Conservation (phyloP, 64 coral and sea anemone species). For the Actinia equina region DNA sequence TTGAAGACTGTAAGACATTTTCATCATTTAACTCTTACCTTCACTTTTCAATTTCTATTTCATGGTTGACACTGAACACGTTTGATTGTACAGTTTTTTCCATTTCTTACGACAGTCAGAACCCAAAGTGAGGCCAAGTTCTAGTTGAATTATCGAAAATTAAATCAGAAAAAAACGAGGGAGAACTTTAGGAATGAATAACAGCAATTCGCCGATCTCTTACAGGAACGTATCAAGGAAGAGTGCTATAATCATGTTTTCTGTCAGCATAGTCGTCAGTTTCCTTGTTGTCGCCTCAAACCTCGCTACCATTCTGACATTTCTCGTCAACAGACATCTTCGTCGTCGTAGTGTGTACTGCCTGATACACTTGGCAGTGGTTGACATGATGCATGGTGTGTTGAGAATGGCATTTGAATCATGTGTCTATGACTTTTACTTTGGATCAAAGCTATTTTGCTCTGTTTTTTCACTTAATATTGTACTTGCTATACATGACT, state of each 20-base stretch:
- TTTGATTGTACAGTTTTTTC: too few relatives aligned
- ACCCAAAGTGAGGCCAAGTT: too few relatives aligned
- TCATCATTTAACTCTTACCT: too few relatives aligned
- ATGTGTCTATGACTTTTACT: neutral
- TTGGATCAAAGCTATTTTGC: neutral
- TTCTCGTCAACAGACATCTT: conserved; percentile 7
- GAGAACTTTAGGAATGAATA: too few relatives aligned
- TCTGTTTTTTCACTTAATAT: neutral
- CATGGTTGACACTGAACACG: too few relatives aligned
- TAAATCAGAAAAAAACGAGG: too few relatives aligned
- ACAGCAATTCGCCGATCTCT: too few relatives aligned
- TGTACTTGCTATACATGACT: neutral
- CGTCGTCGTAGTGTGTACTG: neutral
- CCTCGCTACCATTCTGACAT: conserved; percentile 11
- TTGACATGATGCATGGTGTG: neutral
- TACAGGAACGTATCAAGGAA: neutral
- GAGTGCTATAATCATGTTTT: neutral
- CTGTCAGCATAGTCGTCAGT: neutral
- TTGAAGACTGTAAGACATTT: too few relatives aligned
- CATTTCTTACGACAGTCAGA: too few relatives aligned
- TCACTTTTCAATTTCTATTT: too few relatives aligned
- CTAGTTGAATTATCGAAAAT: too few relatives aligned
- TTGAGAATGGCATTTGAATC: neutral
- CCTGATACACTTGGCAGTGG: neutral
- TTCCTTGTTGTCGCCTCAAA: neutral